Percentiles rank a stretch among this genome's conserved stretches.
Conservation (phyloP, 92 coral and sea anemone genomes). For the Phenganax subtilis region DNA sequence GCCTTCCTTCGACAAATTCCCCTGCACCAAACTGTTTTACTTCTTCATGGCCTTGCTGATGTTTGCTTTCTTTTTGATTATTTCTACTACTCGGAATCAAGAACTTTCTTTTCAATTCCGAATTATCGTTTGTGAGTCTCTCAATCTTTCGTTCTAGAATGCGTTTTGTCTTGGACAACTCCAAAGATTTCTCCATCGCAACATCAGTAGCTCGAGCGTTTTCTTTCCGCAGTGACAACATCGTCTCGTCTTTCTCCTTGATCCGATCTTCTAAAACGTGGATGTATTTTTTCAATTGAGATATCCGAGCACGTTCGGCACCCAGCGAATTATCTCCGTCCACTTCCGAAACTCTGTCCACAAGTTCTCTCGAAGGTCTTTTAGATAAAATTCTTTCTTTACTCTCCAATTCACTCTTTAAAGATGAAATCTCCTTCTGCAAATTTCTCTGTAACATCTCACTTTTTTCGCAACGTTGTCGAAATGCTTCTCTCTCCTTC, state of each 20-base stretch:
- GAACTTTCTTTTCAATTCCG: conserved; percentile 65
- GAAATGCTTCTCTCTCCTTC: conserved; percentile 62
- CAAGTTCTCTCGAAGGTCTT: conserved; percentile 33
- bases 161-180: conserved; percentile 75
- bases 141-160: conserved; percentile 80
- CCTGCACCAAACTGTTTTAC: not conserved
- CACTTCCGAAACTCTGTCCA: conserved; percentile 44
- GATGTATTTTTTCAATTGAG: conserved; percentile 52
- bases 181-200: conserved; percentile 94
- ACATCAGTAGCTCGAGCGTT: conserved; percentile 76
- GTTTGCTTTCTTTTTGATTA: conserved; percentile 4
- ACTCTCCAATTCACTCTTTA: conserved; percentile 47
- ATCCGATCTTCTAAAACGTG: conserved; percentile 51
- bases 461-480: conserved; percentile 51
- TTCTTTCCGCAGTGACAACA: conserved; percentile 56
- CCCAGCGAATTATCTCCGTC: conserved; percentile 48
- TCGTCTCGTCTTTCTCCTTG: conserved; percentile 52
- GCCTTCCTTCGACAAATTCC: not conserved
- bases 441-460: conserved; percentile 52
- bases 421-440: conserved; percentile 50
- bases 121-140: conserved; percentile 71
- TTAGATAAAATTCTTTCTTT: conserved; percentile 38
- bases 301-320: conserved; percentile 41
- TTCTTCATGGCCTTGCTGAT: not conserved
- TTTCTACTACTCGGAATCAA: conserved; percentile 22